A percentile compares a stretch with the other conserved stretches of the same genome.
phyloP scores from a whole-genome alignment of 37 sponge, comb jelly and placozoan species.

The Tethya wilhelma region DNA sequence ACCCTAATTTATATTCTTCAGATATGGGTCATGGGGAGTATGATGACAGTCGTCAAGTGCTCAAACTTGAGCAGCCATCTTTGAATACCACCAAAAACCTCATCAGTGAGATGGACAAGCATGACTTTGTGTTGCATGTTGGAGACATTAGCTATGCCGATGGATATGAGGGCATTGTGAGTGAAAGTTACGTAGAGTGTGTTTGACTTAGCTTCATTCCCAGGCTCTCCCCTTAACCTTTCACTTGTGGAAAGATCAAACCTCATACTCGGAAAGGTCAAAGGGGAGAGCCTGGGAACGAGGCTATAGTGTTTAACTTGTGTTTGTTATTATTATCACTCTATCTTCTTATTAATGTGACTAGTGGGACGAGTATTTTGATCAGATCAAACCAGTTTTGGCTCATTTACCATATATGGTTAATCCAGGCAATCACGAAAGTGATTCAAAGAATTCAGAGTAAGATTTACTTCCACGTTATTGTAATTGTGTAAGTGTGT shows the following conservation, averaged over 20 bases:
- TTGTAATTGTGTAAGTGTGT: background rate
- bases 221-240: background rate
- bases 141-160: constrained; percentile 73
- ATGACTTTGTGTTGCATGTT: constrained; percentile 69
- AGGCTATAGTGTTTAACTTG: background rate
- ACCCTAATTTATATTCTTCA: background rate
- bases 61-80: constrained; percentile 37
- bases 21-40: constrained; percentile 53
- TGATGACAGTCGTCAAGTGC: constrained; percentile 22
- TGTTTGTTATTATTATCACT: background rate
- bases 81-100: constrained; percentile 53
- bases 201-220: background rate
- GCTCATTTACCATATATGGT: constrained; percentile 70
- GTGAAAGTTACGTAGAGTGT: no score
- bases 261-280: no score
- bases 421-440: constrained; percentile 81
- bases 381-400: constrained; percentile 53
- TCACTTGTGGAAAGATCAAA: no score
- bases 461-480: background rate
- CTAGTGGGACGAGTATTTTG: constrained; percentile 84
- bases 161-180: constrained; percentile 42
- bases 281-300: no score
- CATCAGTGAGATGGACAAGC: background rate
- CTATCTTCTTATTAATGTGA: background rate
- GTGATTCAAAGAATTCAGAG: constrained; percentile 63